Evolutionary conservation across 2,113 vertebrate species (phyloP), one percentile per base, ranked within the genome.

Genomic region (Albula glossodonta): DNA sequence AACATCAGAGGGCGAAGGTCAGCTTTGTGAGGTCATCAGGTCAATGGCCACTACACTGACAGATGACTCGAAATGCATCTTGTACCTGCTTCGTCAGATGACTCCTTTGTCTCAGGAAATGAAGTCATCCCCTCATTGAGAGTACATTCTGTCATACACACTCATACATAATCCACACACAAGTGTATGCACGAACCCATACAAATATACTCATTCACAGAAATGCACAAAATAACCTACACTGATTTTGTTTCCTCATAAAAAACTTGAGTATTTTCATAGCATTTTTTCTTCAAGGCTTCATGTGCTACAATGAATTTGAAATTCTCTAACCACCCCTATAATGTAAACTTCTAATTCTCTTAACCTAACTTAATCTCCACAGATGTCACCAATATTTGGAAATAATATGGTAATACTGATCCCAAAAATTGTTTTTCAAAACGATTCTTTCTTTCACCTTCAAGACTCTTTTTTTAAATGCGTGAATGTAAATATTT

Each of bases 1-100:
- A 96, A 92, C 92, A 93, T 89, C 77, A 93, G 94, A 93, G 97
- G 96, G 96, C 96, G 92, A 92, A 94, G 97, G 95, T 97, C 95
- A 94, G 66, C 91, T 93, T 95, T 91, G n/a, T 89, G 93, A 93
- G 97, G 95, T 86, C 96, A 85, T 87, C 5, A 94, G 97, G 97
- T 98, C 97, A 95, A 95, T 96, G 96, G 96, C 95, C 95, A 94
- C 94, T 94, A 93, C 49, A 48, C 91, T 93, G 93, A 94, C 95
- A 95, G 96, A 97, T 97, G 96, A 98, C 94, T 94, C 92, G 70
- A 82, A 95, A 92, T 89, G 88, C 82, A 90, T 87, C 89, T 86
- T 53, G 86, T 88, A 89, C 87, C 89, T 87, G 77, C 84, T 56
- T 56, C 77, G 86, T 86, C 77, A 22, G 53, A 86, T 88, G 89